Percentiles rank a stretch among this genome's conserved stretches.
These are phyloP conservation scores for Ahaetulla prasina DNA, from an alignment of 2,113 vertebrate species.

Conservation along the genomic window DNA sequence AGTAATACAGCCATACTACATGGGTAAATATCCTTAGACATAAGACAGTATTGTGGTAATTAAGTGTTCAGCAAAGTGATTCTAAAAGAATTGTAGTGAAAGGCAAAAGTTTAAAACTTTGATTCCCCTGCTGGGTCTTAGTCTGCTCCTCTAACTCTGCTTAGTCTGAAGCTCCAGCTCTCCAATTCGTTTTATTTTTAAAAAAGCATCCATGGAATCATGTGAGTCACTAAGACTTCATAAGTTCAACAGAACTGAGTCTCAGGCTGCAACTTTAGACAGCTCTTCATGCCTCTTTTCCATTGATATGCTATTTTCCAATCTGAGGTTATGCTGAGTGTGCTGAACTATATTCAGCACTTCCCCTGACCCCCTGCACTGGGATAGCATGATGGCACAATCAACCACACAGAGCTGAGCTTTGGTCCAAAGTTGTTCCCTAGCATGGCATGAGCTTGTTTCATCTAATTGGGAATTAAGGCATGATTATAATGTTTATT, in stretches of 20 bases:
- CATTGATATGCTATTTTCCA: neutral
- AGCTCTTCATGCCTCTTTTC: neutral
- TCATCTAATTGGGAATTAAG: constrained; percentile 31
- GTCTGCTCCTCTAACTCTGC: neutral
- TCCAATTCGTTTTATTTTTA: neutral
- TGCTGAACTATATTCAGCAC: neutral
- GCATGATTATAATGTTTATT: constrained; percentile 13
- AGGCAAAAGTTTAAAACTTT: neutral
- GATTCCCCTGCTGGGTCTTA: neutral
- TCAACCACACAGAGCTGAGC: neutral
- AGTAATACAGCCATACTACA: neutral
- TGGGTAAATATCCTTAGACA: neutral
- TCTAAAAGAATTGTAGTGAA: neutral
- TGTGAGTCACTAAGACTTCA: neutral
- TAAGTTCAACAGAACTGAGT: neutral
- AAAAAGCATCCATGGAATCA: neutral
- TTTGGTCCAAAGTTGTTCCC: neutral
- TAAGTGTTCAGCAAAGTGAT: neutral
- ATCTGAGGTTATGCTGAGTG: neutral
- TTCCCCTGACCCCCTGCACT: neutral
- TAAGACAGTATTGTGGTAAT: neutral
- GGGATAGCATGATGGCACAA: neutral
- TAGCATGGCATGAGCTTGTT: neutral
- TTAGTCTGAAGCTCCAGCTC: neutral
- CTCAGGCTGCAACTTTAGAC: neutral